Conservation (phyloP, 2,888 invertebrate genomes). For the Peribatodes rhomboidaria region DNA sequence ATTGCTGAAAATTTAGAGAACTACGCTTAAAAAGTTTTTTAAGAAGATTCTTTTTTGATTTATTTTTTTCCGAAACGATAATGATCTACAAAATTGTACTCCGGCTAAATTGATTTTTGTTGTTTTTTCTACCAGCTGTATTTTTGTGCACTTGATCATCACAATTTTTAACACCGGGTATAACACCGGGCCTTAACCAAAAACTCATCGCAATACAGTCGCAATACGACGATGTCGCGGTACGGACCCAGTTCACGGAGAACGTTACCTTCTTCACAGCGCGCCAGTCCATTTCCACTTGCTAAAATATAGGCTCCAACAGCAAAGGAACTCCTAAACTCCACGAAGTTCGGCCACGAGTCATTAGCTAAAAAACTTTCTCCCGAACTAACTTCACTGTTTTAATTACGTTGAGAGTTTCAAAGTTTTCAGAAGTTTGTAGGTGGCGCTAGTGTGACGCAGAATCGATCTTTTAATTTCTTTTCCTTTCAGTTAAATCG, state of each 20-base stretch:
- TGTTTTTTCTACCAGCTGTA: too few relatives aligned
- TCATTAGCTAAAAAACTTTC: constrained; percentile 33
- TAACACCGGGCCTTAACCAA: too few relatives aligned
- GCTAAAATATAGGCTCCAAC: constrained; percentile 7
- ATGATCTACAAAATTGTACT: too few relatives aligned
- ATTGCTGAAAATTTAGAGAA: too few relatives aligned
- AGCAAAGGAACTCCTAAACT: constrained; percentile 17
- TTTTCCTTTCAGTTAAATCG: background rate
- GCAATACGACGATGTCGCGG: too few relatives aligned
- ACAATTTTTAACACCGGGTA: too few relatives aligned
- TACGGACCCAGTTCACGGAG: background rate
- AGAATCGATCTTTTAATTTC: constrained; percentile 20
- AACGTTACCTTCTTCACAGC: background rate
- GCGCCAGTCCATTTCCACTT: background rate
- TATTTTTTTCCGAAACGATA: too few relatives aligned
- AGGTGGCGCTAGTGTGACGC: constrained; percentile 23
- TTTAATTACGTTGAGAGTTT: constrained; percentile 32
- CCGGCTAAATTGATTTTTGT: too few relatives aligned
- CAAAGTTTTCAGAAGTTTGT: constrained; percentile 21
- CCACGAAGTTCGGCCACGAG: constrained; percentile 20
- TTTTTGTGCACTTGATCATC: too few relatives aligned
- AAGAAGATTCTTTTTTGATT: too few relatives aligned
- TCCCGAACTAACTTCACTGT: constrained; percentile 23
- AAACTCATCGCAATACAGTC: too few relatives aligned
- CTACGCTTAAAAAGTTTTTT: too few relatives aligned